phyloP scores from a whole-genome alignment of 2,888 invertebrate genomes.

The Trilocha varians region DNA sequence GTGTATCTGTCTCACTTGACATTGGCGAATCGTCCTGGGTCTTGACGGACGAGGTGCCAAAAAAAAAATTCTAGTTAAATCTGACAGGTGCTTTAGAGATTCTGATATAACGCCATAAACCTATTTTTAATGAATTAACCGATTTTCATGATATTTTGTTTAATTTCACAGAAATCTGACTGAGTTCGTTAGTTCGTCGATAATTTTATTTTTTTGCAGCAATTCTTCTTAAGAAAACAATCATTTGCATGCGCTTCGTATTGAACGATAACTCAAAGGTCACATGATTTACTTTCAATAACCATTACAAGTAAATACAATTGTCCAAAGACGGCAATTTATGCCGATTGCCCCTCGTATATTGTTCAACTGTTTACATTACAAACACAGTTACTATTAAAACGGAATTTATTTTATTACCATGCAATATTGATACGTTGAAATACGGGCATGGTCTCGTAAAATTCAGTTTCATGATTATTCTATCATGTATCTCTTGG shows the following conservation, averaged over 20 bases:
- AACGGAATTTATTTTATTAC: constrained; percentile 44
- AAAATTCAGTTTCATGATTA: background rate
- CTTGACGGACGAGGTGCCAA: too few relatives aligned
- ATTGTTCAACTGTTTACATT: constrained; percentile 45
- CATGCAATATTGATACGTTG: constrained; percentile 23
- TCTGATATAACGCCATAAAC: too few relatives aligned
- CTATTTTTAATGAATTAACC: too few relatives aligned
- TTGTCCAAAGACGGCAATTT: constrained; percentile 49
- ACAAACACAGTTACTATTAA: constrained; percentile 44
- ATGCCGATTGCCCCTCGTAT: constrained; percentile 52
- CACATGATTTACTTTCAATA: constrained; percentile 66
- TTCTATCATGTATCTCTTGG: background rate
- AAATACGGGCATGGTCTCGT: constrained; percentile 26
- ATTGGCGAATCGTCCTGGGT: too few relatives aligned
- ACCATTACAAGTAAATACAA: constrained; percentile 43
- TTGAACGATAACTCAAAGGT: constrained; percentile 16
- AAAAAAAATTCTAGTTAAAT: too few relatives aligned
- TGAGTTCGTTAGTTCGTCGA: background rate
- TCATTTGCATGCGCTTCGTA: background rate
- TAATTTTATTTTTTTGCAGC: background rate
- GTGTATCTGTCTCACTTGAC: too few relatives aligned
- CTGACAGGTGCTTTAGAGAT: too few relatives aligned
- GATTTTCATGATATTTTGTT: too few relatives aligned
- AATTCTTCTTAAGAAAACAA: background rate
- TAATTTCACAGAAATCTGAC: background rate